Evolutionary conservation across 2,888 invertebrate species (phyloP).

Genomic region (Trissolcus japonicus): DNA sequence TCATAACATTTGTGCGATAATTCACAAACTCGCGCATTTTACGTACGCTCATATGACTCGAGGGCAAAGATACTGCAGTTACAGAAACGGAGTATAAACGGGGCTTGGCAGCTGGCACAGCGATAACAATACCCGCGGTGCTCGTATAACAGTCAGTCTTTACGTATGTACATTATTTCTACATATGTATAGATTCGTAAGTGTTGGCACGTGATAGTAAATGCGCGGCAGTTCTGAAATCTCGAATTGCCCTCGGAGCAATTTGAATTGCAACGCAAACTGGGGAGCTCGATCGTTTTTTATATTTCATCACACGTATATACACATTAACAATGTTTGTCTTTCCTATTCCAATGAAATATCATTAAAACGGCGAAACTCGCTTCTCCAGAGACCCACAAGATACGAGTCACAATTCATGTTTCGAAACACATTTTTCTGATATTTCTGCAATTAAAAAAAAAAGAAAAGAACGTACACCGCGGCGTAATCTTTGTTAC

Average conservation of each 20-base stretch:
- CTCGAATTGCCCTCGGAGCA: conserved; percentile 63
- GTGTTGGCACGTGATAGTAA: conserved; percentile 56
- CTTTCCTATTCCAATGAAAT: conserved; percentile 47
- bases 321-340: conserved; percentile 41
- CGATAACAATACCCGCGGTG: conserved; percentile 69
- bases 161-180: conserved; percentile 46
- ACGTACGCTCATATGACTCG: conserved; percentile 45
- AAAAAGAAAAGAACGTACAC: conserved; percentile 12
- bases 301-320: conserved; percentile 53
- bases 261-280: conserved; percentile 60
- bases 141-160: conserved; percentile 65
- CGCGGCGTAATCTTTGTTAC: conserved; percentile 26
- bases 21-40: conserved; percentile 49
- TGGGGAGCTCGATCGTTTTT: conserved; percentile 62
- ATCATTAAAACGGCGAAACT: conserved; percentile 36
- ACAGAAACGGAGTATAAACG: conserved; percentile 56
- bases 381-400: conserved; percentile 15
- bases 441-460: not conserved
- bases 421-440: conserved; percentile 32
- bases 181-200: conserved; percentile 56
- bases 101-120: conserved; percentile 66
- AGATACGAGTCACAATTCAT: conserved; percentile 27
- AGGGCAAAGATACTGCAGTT: conserved; percentile 56
- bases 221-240: conserved; percentile 63
- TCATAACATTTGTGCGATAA: conserved; percentile 45